phyloP scores from a whole-genome alignment of 2,888 invertebrate genomes.

The Melanostoma scalare region DNA sequence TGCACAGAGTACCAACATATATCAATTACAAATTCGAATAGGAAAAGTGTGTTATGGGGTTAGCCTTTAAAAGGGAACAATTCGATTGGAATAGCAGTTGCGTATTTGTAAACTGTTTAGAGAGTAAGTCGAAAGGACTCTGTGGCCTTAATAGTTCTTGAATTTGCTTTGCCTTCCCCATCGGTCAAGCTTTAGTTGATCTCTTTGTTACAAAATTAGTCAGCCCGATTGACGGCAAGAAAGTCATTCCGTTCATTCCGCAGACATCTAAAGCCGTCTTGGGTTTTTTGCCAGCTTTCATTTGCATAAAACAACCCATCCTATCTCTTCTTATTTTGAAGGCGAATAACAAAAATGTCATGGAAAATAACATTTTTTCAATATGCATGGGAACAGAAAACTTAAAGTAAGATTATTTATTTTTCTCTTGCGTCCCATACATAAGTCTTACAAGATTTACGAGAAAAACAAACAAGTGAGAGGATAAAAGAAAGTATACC shows the following conservation, averaged over 20 bases:
- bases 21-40: neutral
- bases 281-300: conserved; percentile 29
- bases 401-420: conserved; percentile 19
- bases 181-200: no score
- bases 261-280: conserved; percentile 24
- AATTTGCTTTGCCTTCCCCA: no score
- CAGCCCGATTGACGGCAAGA: no score
- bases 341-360: conserved; percentile 5
- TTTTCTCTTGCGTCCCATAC: conserved; percentile 18
- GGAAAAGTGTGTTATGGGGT: no score
- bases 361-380: conserved; percentile 27
- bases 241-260: neutral
- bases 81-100: no score
- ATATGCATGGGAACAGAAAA: conserved; percentile 24
- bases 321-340: conserved; percentile 11
- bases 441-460: conserved; percentile 54
- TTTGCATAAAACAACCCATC: conserved; percentile 69
- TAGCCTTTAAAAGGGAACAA: no score
- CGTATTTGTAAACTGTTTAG: neutral
- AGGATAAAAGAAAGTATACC: conserved; percentile 17
- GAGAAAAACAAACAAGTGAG: conserved; percentile 48
- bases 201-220: no score
- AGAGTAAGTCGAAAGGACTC: neutral
- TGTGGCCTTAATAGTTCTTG: no score
- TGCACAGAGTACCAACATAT: conserved; percentile 7